Percentiles rank a stretch among this genome's conserved stretches.
phyloP scores from a whole-genome alignment of 2,113 vertebrate genomes.

The Chrysochloris asiatica region DNA sequence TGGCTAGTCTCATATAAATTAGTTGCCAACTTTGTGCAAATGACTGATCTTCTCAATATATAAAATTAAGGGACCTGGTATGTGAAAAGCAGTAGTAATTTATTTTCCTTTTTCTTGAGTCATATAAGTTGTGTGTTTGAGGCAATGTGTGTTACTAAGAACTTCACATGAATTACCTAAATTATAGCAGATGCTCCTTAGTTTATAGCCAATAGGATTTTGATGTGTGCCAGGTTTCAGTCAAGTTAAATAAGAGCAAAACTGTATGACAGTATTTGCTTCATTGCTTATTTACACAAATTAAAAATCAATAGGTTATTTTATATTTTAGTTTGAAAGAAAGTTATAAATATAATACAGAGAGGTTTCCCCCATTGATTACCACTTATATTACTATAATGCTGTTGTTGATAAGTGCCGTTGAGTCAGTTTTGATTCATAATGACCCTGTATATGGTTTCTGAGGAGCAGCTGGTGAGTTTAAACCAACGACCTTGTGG shows the following conservation, averaged over 20 bases:
- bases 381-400: not conserved
- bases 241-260: not conserved
- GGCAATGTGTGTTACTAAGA: not conserved
- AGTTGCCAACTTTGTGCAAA: constrained; percentile 1
- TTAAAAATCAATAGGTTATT: not conserved
- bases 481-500: no score
- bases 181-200: not conserved
- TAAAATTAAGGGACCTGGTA: not conserved
- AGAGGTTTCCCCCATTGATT: not conserved
- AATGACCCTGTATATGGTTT: no score
- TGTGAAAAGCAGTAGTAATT: no score
- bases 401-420: no score
- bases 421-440: no score
- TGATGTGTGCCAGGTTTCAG: constrained; percentile 10
- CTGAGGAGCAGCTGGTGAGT: no score
- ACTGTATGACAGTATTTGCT: not conserved
- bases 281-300: constrained; percentile 5
- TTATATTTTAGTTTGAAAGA: not conserved
- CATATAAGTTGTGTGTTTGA: constrained; percentile 18
- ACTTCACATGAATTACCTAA: not conserved
- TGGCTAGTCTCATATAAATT: not conserved
- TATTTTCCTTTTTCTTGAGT: not conserved
- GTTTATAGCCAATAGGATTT: not conserved
- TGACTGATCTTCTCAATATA: not conserved
- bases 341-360: not conserved